phyloP scores from a whole-genome alignment of 1,140 invertebrate genomes.

The Apis mellifera region Amel_HAv3.1 CM009932.2:7921501-7922000 shows the following conservation, averaged over 20 bases:
- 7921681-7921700: neutral
- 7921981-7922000: constrained; percentile 74
- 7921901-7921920: too few species aligned
- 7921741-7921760: neutral
- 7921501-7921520: neutral
- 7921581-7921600: neutral
- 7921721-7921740: neutral
- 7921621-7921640: neutral
- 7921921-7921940: constrained; percentile 1
- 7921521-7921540: neutral
- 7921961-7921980: constrained; percentile 73
- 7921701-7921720: neutral
- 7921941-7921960: constrained; percentile 31
- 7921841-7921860: constrained; percentile 22
- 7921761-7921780: too few species aligned
- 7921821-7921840: neutral
- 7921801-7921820: neutral
- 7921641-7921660: neutral
- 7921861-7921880: neutral
- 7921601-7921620: neutral
- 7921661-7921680: neutral
- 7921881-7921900: constrained; percentile 5
- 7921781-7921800: neutral
- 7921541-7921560: neutral
- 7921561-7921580: neutral